Evolutionary conservation across 2,113 vertebrate species (phyloP), one percentile per base, ranked within the genome.

Genomic region (Falcunculus frontatus): DNA sequence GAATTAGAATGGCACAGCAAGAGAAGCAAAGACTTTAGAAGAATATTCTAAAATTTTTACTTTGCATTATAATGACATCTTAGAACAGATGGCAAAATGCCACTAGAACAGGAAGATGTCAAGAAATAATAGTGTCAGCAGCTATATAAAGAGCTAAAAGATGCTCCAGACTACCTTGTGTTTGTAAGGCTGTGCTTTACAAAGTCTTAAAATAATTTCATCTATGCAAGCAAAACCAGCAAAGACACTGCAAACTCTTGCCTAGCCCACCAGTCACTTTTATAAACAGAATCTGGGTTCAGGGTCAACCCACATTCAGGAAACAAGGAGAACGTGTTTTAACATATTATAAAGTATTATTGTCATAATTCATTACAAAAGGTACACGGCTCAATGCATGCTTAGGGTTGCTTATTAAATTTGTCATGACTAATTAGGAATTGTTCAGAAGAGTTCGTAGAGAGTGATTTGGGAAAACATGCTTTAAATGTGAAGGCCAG

Each of bases 71-170:
- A 86, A 93, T 90, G 82, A 64, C 93, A 89, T 95, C 95, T 93
- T 84, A 23, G 74, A 90, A 97, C 95, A 97, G 94, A 97, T 97
- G 95, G 91, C 86, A 97, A 95, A 94, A 95, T 81, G 68, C 78
- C 84, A 90, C 89, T 84, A 82, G 67, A 81, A 92, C 55, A 94
- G 50, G 73, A 96, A 97, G 81, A 89, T 86, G 47, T 74, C 84
- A 92, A 94, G 88, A 95, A 97, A 96, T 91, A 93, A 85, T 60
- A 91, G 81, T 81, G 74, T 82, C 89, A 92, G 81, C 42, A 94
- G 72, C 85, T 95, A 93, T 79, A 93, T 81, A 95, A 94, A 92
- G 84, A 97, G 80, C 94, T 87, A 81, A 92, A 84, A 87, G 63
- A 96, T 70, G 82, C 84, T 95, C 59, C 87, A 90, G 83, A 95